Evolutionary conservation across 2,888 invertebrate genomes (phyloP).

Genomic region (Ptychoptera contaminata): DNA sequence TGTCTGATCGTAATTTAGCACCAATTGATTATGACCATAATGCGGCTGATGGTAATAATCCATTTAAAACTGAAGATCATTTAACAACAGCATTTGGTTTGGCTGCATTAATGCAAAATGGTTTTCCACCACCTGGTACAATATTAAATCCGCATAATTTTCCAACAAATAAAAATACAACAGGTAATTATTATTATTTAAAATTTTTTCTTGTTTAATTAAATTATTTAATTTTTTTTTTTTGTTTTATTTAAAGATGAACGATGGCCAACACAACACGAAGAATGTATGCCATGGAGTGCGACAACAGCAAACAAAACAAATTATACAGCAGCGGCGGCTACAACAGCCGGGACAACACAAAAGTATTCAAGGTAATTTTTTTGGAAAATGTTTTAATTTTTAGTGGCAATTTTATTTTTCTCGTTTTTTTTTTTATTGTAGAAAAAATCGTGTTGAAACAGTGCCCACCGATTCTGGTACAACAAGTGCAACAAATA

Average conservation of each 20-base stretch:
- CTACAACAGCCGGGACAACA: not conserved
- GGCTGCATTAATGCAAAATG: conserved; percentile 61
- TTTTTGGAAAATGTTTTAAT: not conserved
- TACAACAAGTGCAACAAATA: not conserved
- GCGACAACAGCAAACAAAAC: not conserved
- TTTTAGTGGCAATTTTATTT: not conserved
- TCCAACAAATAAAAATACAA: conserved; percentile 18
- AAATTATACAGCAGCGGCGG: not conserved
- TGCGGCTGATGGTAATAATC: conserved; percentile 15
- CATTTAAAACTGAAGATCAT: conserved; percentile 53
- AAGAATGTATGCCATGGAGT: conserved; percentile 5
- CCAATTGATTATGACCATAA: conserved; percentile 31
- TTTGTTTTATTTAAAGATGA: not conserved
- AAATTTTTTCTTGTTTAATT: not conserved
- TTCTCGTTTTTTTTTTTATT: no score
- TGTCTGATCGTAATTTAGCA: conserved; percentile 27
- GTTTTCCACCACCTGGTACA: conserved; percentile 49
- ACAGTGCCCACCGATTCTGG: no score
- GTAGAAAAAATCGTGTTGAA: no score
- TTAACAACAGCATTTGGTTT: conserved; percentile 54
- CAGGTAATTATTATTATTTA: not conserved
- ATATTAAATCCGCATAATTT: conserved; percentile 30
- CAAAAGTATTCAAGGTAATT: conserved; percentile 5
- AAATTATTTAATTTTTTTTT: not conserved
- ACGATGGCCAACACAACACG: conserved; percentile 1